These are phyloP conservation scores for Drosophila differens DNA, from an alignment of 2,888 invertebrate species.

Conservation along the genomic window DNA sequence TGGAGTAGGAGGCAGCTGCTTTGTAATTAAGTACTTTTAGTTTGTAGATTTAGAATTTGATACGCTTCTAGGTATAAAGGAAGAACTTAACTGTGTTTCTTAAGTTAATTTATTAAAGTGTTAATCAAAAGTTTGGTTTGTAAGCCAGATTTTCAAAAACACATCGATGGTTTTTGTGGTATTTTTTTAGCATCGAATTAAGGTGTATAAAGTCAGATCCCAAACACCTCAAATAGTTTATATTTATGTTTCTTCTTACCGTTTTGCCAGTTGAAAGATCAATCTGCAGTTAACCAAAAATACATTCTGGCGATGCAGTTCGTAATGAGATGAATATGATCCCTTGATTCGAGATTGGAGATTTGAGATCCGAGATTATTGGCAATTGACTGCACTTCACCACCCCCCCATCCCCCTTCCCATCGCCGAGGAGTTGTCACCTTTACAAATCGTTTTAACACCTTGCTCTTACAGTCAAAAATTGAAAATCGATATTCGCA, in stretches of 20 bases:
- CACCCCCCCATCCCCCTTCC: background rate
- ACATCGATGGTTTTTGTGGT: background rate
- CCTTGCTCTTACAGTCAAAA: slow-evolving; percentile 57
- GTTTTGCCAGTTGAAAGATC: background rate
- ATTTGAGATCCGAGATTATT: slow-evolving; percentile 47
- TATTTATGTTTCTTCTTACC: background rate
- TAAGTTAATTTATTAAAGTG: background rate
- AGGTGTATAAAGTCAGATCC: background rate
- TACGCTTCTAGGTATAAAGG: background rate
- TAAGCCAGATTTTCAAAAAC: background rate
- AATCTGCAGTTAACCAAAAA: slow-evolving; percentile 7
- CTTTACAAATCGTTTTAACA: slow-evolving; percentile 76
- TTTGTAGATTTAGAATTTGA: slow-evolving; percentile 2
- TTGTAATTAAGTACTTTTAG: slow-evolving; percentile 4
- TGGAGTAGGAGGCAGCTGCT: slow-evolving; percentile 40
- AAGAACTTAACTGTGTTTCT: background rate
- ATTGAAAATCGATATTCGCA: slow-evolving; percentile 75
- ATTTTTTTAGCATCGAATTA: background rate
- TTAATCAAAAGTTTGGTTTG: background rate
- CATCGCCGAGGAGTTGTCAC: slow-evolving; percentile 9
- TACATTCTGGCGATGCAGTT: slow-evolving; percentile 43
- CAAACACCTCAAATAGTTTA: background rate
- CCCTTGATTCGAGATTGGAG: slow-evolving; percentile 28
- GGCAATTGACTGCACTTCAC: slow-evolving; percentile 62
- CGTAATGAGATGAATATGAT: slow-evolving; percentile 57